These are phyloP conservation scores for Zhengitettix transpicula DNA, from an alignment of 2,888 invertebrate genomes.

Conservation along the genomic window DNA sequence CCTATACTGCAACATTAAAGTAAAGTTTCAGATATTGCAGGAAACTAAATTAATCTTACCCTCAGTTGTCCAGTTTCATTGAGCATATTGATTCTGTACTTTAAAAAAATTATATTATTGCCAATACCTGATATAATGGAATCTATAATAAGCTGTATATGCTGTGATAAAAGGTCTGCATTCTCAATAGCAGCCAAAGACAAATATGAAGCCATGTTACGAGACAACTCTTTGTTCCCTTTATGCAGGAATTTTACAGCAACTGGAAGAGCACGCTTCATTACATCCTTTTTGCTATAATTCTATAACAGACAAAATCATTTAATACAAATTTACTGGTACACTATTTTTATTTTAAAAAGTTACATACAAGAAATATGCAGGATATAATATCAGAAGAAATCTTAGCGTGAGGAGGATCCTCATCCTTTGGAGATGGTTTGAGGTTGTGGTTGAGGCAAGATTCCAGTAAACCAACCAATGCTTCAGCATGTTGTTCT, in stretches of 20 bases:
- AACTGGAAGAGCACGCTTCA: constrained; percentile 73
- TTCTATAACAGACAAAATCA: constrained; percentile 31
- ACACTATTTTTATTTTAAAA: background rate
- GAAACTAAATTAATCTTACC: too few species aligned
- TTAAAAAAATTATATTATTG: too few species aligned
- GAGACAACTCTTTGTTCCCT: constrained; percentile 74
- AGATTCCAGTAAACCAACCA: constrained; percentile 71
- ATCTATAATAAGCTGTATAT: constrained; percentile 78
- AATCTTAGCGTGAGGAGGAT: constrained; percentile 92
- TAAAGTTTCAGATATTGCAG: too few species aligned
- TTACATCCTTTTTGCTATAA: constrained; percentile 51
- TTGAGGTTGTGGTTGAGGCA: constrained; percentile 80
- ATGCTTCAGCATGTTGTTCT: constrained; percentile 66
- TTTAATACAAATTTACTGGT: background rate
- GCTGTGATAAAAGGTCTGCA: constrained; percentile 66
- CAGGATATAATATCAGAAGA: constrained; percentile 89
- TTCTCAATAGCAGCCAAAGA: constrained; percentile 86
- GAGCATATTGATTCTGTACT: too few species aligned
- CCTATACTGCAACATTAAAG: too few species aligned
- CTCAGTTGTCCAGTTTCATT: too few species aligned
- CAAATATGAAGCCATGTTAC: constrained; percentile 81
- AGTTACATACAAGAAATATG: constrained; percentile 64
- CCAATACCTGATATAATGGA: constrained; percentile 64
- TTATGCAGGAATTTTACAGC: constrained; percentile 84
- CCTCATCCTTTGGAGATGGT: constrained; percentile 59